A percentile compares a stretch with the other conserved stretches of the same genome.
These are phyloP conservation scores for Labeo rohita DNA, from an alignment of 2,113 vertebrate genomes.

Conservation along the genomic window DNA sequence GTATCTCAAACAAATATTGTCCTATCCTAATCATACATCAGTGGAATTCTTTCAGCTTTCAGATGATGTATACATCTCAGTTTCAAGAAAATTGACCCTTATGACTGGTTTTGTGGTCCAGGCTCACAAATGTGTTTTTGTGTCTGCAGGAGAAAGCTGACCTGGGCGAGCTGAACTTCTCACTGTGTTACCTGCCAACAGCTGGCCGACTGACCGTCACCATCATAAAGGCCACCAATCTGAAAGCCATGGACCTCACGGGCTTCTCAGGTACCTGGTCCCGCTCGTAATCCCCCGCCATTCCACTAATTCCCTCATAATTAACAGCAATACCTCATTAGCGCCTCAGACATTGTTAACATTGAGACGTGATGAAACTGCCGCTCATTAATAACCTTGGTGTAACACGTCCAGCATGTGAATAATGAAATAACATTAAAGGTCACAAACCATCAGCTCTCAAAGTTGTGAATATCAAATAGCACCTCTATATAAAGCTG, in stretches of 20 bases:
- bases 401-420: neutral
- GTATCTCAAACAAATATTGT: too few species aligned
- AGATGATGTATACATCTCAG: too few species aligned
- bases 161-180: constrained; percentile 95
- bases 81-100: too few species aligned
- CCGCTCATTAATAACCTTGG: constrained; percentile 11
- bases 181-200: constrained; percentile 93
- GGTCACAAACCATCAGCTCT: constrained; percentile 29
- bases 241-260: constrained; percentile 95
- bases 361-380: neutral
- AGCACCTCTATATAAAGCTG: neutral
- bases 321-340: constrained; percentile 31
- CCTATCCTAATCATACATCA: too few species aligned
- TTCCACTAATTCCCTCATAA: constrained; percentile 1
- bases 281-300: neutral
- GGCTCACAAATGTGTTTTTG: neutral
- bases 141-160: constrained; percentile 88
- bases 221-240: constrained; percentile 92
- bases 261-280: constrained; percentile 84
- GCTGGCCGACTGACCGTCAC: constrained; percentile 90
- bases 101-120: too few species aligned
- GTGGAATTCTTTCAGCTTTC: too few species aligned
- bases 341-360: constrained; percentile 38
- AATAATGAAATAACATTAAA: constrained; percentile 3
- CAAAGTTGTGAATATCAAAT: neutral